Evolutionary conservation across 2,797 vertebrate species (phyloP).

Genomic region (Buceros bicornis): DNA sequence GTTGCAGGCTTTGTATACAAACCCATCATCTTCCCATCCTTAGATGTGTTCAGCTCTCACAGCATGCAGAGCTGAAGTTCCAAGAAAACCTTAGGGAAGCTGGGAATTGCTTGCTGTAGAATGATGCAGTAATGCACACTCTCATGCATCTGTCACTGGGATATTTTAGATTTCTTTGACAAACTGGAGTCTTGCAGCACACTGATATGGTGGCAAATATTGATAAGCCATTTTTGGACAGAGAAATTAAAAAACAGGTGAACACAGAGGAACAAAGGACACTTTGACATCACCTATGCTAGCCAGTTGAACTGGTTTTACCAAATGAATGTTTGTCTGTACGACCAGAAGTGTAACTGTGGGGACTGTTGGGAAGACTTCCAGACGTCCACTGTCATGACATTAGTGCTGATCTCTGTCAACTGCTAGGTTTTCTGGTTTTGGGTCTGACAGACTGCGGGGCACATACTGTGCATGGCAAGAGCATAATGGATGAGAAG

Average conservation of each 20-base stretch:
- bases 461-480: neutral
- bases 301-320: neutral
- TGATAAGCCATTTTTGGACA: neutral
- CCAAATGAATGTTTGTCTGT: neutral
- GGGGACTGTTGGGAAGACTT: neutral
- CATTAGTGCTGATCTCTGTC: fast-evolving
- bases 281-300: neutral
- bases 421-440: neutral
- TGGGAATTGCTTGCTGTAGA: neutral
- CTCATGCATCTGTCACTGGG: neutral
- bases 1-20: neutral
- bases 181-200: neutral
- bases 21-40: neutral
- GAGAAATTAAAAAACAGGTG: neutral
- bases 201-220: neutral
- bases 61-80: neutral
- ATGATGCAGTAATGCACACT: neutral
- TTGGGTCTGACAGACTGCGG: neutral
- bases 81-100: neutral
- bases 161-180: constrained; percentile 9
- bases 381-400: neutral
- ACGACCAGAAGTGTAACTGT: neutral
- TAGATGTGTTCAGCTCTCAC: neutral
- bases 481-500: neutral
- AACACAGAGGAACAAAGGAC: neutral